Base-by-base conservation (phyloP, 2,888 invertebrate species). In the Agrotis puta region DNA sequence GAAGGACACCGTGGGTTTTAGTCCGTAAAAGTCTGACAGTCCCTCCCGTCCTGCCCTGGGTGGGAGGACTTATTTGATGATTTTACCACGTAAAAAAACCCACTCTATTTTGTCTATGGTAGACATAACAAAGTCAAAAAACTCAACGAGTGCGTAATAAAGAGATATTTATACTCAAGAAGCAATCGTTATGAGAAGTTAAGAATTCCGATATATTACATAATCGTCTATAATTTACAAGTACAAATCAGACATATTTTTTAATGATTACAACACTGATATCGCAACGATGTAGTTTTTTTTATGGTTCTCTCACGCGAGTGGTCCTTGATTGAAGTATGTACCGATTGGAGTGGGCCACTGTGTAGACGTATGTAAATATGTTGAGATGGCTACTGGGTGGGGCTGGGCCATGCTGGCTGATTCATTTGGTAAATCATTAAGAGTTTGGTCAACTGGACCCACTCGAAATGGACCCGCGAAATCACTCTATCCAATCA, bases 371-470 rank as follows among this genome's bases (percentile, higher is more conserved):
- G 56, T 67, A 70, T 64, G 76, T 74, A 65, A 71, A 85, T 57
- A 86, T 65, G 70, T 64, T 66, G 69, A 87, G 87, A 79, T 84
- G 79, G 81, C 89, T 87, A 87, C 86, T 81, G 76, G 74, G 58
- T 63, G 70, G 71, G 66, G 70, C 59, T 59, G 54, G 33, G 13
- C 56, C 45, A 64, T 18, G 48, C 24, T 43, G 20, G 20, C 47
- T 45, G 45, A 57, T 59, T 73, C 24, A 69, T 64, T 70, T 50
- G 48, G 6, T 61, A 22, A 2, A 51, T 51, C 51, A 72, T 74
- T 62, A 39, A 11, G 39, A 39, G 39, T 39, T 11, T 39, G 11
- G 39, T 39, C 39, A 2, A 39, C 39, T 39, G 39, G 39, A 39
- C 39, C 39, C 39, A 39, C 39, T 39, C 39, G 33, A 33, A 27